Evolutionary conservation across 1,140 invertebrate species (phyloP).

Genomic region (Philotrypesis tridentata): DNA sequence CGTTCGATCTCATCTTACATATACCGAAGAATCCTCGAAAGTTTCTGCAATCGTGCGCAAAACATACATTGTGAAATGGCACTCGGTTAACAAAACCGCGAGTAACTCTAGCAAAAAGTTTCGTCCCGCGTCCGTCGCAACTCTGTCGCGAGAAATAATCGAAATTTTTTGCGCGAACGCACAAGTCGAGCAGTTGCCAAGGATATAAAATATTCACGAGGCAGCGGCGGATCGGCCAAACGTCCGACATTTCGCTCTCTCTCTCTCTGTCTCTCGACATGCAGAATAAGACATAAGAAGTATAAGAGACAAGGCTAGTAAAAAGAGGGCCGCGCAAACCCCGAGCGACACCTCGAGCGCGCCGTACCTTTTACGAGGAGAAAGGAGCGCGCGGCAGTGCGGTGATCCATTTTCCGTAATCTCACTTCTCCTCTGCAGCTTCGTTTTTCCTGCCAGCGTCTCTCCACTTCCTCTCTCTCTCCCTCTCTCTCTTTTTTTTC

Average conservation of each 20-base stretch:
- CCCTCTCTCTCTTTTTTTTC: neutral
- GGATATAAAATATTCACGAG: too few relatives aligned
- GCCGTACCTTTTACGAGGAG: neutral
- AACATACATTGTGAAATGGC: too few relatives aligned
- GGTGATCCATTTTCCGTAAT: neutral
- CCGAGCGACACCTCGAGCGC: neutral
- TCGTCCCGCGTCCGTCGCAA: too few relatives aligned
- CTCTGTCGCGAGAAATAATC: too few relatives aligned
- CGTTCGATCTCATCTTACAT: too few relatives aligned
- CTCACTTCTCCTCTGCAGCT: slow-evolving; percentile 3
- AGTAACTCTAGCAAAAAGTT: too few relatives aligned
- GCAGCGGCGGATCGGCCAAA: neutral
- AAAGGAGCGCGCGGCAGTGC: neutral
- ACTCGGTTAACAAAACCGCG: too few relatives aligned
- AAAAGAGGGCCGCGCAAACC: neutral
- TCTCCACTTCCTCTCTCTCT: neutral
- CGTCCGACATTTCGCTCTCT: neutral
- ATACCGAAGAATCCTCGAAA: too few relatives aligned
- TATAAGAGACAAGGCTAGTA: neutral
- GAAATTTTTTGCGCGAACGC: too few relatives aligned
- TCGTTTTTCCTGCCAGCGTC: slow-evolving; percentile 31
- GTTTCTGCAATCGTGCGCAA: too few relatives aligned
- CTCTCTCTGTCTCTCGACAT: too few relatives aligned
- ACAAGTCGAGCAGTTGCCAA: too few relatives aligned
- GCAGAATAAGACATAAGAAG: neutral